phyloP scores from a whole-genome alignment of 2,888 invertebrate species.

The Pelosia muscerda region DNA sequence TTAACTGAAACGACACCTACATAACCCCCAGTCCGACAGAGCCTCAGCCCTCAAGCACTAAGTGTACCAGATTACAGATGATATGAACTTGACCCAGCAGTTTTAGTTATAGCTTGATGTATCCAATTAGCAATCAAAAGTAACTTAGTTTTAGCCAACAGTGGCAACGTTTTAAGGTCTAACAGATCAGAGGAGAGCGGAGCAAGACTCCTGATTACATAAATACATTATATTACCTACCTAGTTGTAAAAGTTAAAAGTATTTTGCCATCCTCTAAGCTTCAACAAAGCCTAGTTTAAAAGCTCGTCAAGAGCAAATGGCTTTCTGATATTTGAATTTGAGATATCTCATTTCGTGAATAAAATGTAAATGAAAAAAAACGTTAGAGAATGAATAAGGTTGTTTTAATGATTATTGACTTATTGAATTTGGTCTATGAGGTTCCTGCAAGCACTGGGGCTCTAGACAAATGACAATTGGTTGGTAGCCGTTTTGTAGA shows the following conservation, averaged over 20 bases:
- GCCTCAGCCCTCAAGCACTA: too few species aligned
- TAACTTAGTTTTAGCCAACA: too few species aligned
- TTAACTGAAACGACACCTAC: too few species aligned
- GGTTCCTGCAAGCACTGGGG: too few species aligned
- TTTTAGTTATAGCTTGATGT: too few species aligned
- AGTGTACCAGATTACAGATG: too few species aligned
- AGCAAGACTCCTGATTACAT: constrained; percentile 2
- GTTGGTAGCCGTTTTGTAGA: too few species aligned
- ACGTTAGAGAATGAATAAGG: background rate
- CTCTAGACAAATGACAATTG: too few species aligned
- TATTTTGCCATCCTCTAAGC: constrained; percentile 5
- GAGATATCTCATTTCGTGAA: background rate
- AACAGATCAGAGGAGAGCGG: background rate
- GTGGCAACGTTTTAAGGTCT: background rate
- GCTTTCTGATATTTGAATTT: constrained; percentile 5
- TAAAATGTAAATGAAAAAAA: background rate
- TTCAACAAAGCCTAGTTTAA: constrained; percentile 7
- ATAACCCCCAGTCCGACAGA: too few species aligned
- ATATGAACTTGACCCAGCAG: too few species aligned
- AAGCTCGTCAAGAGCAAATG: constrained; percentile 15
- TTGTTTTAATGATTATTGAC: background rate
- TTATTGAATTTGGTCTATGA: too few species aligned
- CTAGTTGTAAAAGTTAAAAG: constrained; percentile 12
- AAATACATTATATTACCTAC: too few species aligned
- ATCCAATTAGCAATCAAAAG: constrained; percentile 10